Evolutionary conservation across 2,888 invertebrate species (phyloP).

Genomic region (Pollenia labialis): DNA sequence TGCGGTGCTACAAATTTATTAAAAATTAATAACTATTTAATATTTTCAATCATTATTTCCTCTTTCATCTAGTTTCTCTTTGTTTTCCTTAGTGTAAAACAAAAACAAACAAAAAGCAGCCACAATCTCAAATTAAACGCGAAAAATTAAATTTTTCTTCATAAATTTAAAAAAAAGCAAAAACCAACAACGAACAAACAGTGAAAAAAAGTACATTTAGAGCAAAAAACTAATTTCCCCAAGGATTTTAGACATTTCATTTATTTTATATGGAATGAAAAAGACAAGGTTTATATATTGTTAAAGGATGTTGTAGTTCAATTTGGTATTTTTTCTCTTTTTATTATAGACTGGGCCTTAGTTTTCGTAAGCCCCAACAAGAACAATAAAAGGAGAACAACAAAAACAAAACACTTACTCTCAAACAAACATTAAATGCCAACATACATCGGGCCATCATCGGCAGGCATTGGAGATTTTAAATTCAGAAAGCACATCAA

Average conservation of each 20-base stretch:
- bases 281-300: constrained; percentile 51
- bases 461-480: constrained; percentile 23
- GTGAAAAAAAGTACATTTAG: constrained; percentile 31
- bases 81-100: not conserved
- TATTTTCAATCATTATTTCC: constrained; percentile 27
- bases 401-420: not conserved
- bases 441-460: constrained; percentile 22
- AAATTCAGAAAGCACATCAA: not conserved
- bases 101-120: not conserved
- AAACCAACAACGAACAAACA: constrained; percentile 1
- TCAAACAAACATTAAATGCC: not conserved
- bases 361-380: constrained; percentile 43
- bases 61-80: not conserved
- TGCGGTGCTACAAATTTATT: not conserved
- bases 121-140: constrained; percentile 52
- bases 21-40: constrained; percentile 30
- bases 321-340: not conserved
- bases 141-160: constrained; percentile 70
- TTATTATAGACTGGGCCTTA: constrained; percentile 13
- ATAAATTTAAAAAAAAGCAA: constrained; percentile 48
- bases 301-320: constrained; percentile 24
- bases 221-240: constrained; percentile 79
- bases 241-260: constrained; percentile 75
- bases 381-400: constrained; percentile 12
- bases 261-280: constrained; percentile 55